Evolutionary conservation across 2,113 vertebrate genomes (phyloP), one percentile per base, ranked within the genome.

Genomic region (Oreochromis tanganicae): DNA sequence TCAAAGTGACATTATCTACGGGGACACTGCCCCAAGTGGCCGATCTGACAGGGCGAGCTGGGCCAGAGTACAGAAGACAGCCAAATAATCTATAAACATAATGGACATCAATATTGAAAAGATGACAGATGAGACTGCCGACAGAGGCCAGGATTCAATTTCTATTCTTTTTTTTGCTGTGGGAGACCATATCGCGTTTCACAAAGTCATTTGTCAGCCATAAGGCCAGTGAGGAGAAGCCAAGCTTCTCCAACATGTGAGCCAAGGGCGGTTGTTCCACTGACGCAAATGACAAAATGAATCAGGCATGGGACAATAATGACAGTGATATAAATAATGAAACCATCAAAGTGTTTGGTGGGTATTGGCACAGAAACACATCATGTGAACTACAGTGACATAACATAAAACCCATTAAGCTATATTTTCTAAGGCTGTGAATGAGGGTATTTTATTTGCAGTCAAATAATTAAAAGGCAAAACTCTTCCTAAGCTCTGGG

Each of bases 101-200:
- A 95, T 92, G 91, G 94, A 92, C 91, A 93, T 94, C 92, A 93
- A 94, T 95, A 95, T 94, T 91, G 90, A 95, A 92, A 94, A 94
- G 92, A 95, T 95, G 94, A 96, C 93, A 92, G 92, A 95, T 95
- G 95, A 94, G 90, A 90, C 92, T 86, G 91, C 71, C 57, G 81
- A 91, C 87, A 87, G 84, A 92, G 85, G 89, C 89, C 85, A 36
- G 89, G 92, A 95, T 96, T 96, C 89, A 95, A 94, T 95, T 96
- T 95, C 92, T 87, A 88, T 91, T 82, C 29, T 57, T 75, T 89
- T 81, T 90, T 85, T 57, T 83, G 80, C 61, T 92, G 89, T 84
- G 80, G 85, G 89, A 92, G 91, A 88, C 89, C 89, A 73, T 88
- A 91, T 94, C 88, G 16, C 83, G 86, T 93, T 94, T 89, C 92